Conservation (phyloP, 2,113 vertebrate genomes). For the Thunnus maccoyii region DNA sequence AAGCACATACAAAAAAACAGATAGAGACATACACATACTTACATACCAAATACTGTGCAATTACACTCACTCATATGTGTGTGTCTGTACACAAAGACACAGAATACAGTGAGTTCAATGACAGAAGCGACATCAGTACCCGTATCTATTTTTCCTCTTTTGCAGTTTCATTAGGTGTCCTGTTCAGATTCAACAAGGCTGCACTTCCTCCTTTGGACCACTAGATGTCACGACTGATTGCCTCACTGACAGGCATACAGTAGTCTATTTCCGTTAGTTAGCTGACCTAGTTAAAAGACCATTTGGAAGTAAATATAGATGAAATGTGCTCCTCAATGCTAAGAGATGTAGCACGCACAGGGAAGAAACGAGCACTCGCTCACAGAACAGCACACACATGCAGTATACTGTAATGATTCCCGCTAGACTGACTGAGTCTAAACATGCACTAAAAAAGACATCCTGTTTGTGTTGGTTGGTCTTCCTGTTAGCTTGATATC, state of each 20-base stretch:
- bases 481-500: conserved; percentile 67
- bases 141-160: background rate
- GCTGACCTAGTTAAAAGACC: conserved; percentile 84
- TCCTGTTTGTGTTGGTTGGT: conserved; percentile 77
- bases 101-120: background rate
- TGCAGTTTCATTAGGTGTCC: background rate
- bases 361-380: conserved; percentile 29
- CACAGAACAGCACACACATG: conserved; percentile 3
- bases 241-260: conserved; percentile 21
- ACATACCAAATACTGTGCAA: background rate
- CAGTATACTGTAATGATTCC: conserved; percentile 55
- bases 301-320: conserved; percentile 82
- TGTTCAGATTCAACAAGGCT: background rate
- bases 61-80: no score
- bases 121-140: background rate
- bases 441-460: conserved; percentile 66
- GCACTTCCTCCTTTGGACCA: conserved; percentile 57
- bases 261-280: conserved; percentile 69
- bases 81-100: no score
- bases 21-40: conserved; percentile 5
- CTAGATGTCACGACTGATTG: conserved; percentile 70
- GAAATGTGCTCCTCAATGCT: conserved; percentile 69
- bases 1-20: background rate
- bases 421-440: conserved; percentile 58
- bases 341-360: conserved; percentile 56